Evolutionary conservation across 2,888 invertebrate species (phyloP).

Genomic region (Atrina japonica): DNA sequence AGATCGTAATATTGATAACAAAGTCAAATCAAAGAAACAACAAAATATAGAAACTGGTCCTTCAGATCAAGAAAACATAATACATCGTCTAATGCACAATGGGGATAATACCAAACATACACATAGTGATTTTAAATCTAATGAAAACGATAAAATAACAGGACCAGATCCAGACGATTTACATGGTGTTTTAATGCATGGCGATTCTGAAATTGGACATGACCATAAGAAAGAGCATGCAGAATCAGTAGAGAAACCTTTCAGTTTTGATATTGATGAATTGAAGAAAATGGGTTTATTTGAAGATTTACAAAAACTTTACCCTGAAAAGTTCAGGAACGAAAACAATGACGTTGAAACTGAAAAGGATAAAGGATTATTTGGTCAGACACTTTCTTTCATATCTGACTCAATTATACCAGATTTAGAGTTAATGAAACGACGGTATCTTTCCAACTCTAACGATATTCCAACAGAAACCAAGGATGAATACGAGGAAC

Average conservation of each 20-base stretch:
- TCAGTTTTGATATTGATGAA: slow-evolving; percentile 39
- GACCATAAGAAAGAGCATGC: slow-evolving; percentile 28
- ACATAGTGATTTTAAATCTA: neutral
- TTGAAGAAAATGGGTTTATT: slow-evolving; percentile 24
- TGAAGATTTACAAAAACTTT: slow-evolving; percentile 42
- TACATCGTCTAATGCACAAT: slow-evolving; percentile 3
- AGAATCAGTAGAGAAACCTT: slow-evolving; percentile 22
- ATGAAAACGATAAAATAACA: neutral
- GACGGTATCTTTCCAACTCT: slow-evolving; percentile 39
- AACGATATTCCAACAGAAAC: slow-evolving; percentile 15
- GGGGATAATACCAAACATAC: slow-evolving; percentile 19
- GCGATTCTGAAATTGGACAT: slow-evolving; percentile 30
- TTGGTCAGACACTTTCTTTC: slow-evolving; percentile 42
- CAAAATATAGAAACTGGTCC: too few relatives aligned
- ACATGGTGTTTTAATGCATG: slow-evolving; percentile 56
- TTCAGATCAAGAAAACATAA: too few relatives aligned
- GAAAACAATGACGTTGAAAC: slow-evolving; percentile 48
- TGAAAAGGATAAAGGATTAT: slow-evolving; percentile 49
- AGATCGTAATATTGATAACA: too few relatives aligned
- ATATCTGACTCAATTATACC: slow-evolving; percentile 50
- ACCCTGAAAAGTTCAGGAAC: slow-evolving; percentile 48
- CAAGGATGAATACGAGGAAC: slow-evolving; percentile 26
- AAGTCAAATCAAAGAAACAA: too few relatives aligned
- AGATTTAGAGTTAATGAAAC: slow-evolving; percentile 60
- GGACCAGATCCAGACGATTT: slow-evolving; percentile 43